Conservation (phyloP, 2,888 invertebrate genomes). For the Furcula furcula region DNA sequence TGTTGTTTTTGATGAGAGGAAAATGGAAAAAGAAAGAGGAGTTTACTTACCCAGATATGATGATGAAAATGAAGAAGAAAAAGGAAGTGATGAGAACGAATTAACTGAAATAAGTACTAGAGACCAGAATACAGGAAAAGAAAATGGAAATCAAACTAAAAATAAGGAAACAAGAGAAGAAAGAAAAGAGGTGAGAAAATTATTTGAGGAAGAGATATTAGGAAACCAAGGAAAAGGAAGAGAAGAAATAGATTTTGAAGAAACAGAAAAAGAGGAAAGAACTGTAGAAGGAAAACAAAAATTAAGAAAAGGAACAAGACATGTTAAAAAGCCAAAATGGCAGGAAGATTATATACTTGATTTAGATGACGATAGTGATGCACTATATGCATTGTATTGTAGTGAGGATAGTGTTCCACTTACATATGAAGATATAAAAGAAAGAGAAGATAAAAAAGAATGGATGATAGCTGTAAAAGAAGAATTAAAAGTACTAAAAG, state of each 20-base stretch:
- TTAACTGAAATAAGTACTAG: no score
- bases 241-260: not conserved
- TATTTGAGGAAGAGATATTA: not conserved
- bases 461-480: conserved; percentile 13
- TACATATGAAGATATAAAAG: conserved; percentile 8
- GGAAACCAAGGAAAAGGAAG: not conserved
- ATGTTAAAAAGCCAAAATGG: not conserved
- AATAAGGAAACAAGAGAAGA: not conserved
- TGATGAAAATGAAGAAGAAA: no score
- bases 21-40: not conserved
- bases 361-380: not conserved
- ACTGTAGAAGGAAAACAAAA: no score
- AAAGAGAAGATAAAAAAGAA: conserved; percentile 10
- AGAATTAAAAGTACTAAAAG: conserved; percentile 14
- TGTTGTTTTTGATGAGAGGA: conserved; percentile 5
- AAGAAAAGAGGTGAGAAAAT: not conserved
- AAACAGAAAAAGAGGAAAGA: not conserved
- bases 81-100: no score
- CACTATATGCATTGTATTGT: not conserved
- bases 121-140: not conserved
- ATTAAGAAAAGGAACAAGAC: no score
- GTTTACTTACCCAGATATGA: not conserved
- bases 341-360: not conserved
- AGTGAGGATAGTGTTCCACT: conserved; percentile 3
- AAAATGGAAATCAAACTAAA: not conserved